Conservation (phyloP, 2,888 invertebrate genomes). For the Perizoma affinitatum region DNA sequence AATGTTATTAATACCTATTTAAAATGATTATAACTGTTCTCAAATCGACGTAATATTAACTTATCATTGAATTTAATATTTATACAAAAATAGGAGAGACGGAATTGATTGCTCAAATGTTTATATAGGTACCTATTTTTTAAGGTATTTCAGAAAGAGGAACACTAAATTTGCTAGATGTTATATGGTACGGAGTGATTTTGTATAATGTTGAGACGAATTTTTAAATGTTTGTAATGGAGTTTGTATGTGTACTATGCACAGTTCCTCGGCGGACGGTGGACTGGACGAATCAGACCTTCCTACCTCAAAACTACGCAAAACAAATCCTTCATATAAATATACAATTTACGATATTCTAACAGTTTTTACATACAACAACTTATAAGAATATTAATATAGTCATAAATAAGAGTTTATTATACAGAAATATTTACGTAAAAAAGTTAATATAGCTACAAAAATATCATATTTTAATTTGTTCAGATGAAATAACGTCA, state of each 20-base stretch:
- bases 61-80: slow-evolving; percentile 80
- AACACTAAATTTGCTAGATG: slow-evolving; percentile 81
- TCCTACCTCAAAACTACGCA: slow-evolving; percentile 82
- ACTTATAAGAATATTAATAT: slow-evolving; percentile 71
- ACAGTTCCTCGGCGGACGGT: slow-evolving; percentile 30
- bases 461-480: slow-evolving; percentile 67
- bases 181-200: slow-evolving; percentile 72
- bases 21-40: slow-evolving; percentile 59
- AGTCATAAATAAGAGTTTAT: slow-evolving; percentile 79
- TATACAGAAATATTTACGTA: slow-evolving; percentile 80
- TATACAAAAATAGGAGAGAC: slow-evolving; percentile 80
- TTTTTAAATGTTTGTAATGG: slow-evolving; percentile 75
- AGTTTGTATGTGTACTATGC: slow-evolving; percentile 39
- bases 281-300: slow-evolving; percentile 59
- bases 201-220: slow-evolving; percentile 81
- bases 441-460: slow-evolving; percentile 67
- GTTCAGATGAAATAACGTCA: slow-evolving; percentile 61
- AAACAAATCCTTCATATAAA: slow-evolving; percentile 71
- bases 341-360: slow-evolving; percentile 69
- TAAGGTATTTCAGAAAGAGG: slow-evolving; percentile 77
- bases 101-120: slow-evolving; percentile 84
- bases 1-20: slow-evolving; percentile 55
- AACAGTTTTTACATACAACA: slow-evolving; percentile 69
- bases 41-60: slow-evolving; percentile 70
- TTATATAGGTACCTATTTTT: slow-evolving; percentile 80